Percentiles rank a stretch among this genome's conserved stretches.
phyloP scores from a whole-genome alignment of 2,888 invertebrate genomes.

The Melinaea marsaeus region DNA sequence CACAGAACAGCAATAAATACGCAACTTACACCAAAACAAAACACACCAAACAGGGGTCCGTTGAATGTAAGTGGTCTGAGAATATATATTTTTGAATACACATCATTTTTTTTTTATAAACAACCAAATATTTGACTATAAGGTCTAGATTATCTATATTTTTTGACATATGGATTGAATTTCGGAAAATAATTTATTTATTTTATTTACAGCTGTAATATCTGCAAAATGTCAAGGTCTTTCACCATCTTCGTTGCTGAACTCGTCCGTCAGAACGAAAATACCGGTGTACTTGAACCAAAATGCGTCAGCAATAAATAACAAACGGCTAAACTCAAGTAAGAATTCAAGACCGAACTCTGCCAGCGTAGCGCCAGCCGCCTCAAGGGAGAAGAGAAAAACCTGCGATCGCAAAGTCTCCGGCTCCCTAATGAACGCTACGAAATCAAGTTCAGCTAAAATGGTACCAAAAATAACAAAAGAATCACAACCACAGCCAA shows the following conservation, averaged over 20 bases:
- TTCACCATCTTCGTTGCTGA: slow-evolving; percentile 26
- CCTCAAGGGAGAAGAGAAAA: slow-evolving; percentile 21
- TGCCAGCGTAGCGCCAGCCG: slow-evolving; percentile 7
- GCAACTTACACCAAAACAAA: slow-evolving; percentile 63
- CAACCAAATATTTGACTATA: no score
- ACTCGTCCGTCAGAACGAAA: slow-evolving; percentile 48
- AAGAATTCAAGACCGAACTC: neutral
- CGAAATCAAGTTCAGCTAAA: slow-evolving; percentile 79
- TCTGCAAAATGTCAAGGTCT: slow-evolving; percentile 34
- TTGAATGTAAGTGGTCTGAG: slow-evolving; percentile 50
- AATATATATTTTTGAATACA: slow-evolving; percentile 3
- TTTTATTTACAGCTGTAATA: slow-evolving; percentile 42
- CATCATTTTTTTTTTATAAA: neutral
- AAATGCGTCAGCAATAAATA: slow-evolving; percentile 5
- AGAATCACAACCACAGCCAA: slow-evolving; percentile 32
- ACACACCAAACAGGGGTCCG: slow-evolving; percentile 46
- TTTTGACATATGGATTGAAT: no score
- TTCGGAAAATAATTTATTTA: no score
- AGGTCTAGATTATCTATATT: no score
- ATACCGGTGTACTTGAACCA: slow-evolving; percentile 56
- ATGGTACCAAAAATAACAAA: slow-evolving; percentile 61
- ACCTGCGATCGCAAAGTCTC: slow-evolving; percentile 42
- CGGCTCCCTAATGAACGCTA: slow-evolving; percentile 74
- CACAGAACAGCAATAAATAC: slow-evolving; percentile 60
- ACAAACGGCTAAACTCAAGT: neutral